These are phyloP conservation scores for Resseliella maxima DNA, from an alignment of 2,888 invertebrate genomes.

Conservation along the genomic window DNA sequence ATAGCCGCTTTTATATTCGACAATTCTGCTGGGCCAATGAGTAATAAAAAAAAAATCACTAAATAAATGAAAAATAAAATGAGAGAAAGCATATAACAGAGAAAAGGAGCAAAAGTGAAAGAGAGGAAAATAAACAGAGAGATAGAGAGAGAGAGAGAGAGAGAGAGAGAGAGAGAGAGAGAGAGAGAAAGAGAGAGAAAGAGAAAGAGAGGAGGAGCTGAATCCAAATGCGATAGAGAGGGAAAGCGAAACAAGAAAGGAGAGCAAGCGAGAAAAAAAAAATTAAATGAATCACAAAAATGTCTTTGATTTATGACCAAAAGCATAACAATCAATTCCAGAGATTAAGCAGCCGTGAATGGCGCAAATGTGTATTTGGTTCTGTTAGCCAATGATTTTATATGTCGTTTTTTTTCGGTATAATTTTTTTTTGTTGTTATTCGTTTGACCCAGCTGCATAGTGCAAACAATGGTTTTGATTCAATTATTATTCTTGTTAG, in stretches of 20 bases:
- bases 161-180: too few species aligned
- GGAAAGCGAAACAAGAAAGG: too few species aligned
- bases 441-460: background rate
- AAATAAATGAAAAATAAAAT: background rate
- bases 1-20: background rate
- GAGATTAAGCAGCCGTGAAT: background rate
- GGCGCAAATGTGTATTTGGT: background rate
- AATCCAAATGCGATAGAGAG: too few species aligned
- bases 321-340: background rate
- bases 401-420: background rate
- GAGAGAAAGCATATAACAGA: too few species aligned
- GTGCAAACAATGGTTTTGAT: background rate
- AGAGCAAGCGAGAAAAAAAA: background rate
- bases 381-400: background rate
- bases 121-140: too few species aligned
- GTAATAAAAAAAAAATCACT: background rate
- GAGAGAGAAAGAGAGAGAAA: too few species aligned
- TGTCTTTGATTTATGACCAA: constrained; percentile 7
- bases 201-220: too few species aligned
- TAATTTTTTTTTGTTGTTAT: background rate
- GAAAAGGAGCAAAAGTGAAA: too few species aligned
- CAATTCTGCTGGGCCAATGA: background rate
- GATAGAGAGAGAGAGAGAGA: too few species aligned
- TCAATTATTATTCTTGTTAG: background rate
- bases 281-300: constrained; percentile 12